Conservation (phyloP, 2,888 invertebrate species). For the Conops quadrifasciatus region DNA sequence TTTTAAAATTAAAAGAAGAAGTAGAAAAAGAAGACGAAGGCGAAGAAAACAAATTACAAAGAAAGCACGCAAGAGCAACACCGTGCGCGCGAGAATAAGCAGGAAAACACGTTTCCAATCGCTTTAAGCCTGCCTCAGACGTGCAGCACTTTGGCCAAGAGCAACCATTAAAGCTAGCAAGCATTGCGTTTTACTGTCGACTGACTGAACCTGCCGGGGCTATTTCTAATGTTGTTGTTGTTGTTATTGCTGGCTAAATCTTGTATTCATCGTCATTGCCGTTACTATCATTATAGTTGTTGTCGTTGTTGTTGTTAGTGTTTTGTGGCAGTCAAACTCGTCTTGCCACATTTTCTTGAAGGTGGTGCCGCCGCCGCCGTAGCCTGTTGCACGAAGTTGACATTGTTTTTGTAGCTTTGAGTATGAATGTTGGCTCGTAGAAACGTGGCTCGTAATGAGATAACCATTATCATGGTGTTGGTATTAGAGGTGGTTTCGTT, state of each 20-base stretch:
- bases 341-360: slow-evolving; percentile 30
- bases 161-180: background rate
- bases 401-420: background rate
- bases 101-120: background rate
- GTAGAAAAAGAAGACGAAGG: too few relatives aligned
- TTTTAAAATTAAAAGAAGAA: background rate
- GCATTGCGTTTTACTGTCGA: background rate
- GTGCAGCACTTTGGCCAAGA: slow-evolving; percentile 6
- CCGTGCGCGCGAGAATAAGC: slow-evolving; percentile 5
- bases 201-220: background rate
- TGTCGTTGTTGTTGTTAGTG: slow-evolving; percentile 1
- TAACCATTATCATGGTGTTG: too few relatives aligned
- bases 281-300: slow-evolving; percentile 9
- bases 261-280: slow-evolving; percentile 17
- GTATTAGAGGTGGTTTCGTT: too few relatives aligned
- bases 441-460: too few relatives aligned
- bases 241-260: background rate
- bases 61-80: too few relatives aligned
- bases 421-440: too few relatives aligned
- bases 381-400: background rate
- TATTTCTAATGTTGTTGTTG: background rate
- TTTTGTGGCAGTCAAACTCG: slow-evolving; percentile 21
- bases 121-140: background rate
- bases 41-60: too few relatives aligned
- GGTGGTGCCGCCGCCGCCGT: slow-evolving; percentile 18